Base-by-base conservation (phyloP, 2,113 vertebrate species). In the Siniperca chuatsi region DNA sequence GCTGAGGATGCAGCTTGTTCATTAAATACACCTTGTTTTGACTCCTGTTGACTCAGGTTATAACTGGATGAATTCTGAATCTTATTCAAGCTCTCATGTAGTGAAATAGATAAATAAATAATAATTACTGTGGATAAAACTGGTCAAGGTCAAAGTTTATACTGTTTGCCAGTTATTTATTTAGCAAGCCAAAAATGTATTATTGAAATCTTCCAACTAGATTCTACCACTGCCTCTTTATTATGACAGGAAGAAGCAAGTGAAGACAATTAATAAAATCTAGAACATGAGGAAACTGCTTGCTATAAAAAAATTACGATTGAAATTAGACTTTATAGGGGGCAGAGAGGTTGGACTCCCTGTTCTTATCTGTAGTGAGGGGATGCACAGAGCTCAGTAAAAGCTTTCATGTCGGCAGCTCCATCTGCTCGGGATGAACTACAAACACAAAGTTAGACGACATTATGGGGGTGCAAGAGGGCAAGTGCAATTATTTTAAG, bases 251-350 rank as follows among this genome's bases (percentile, higher is more conserved):
- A 65, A 33, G 64, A 58, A 10, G 54, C 37, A 5, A 48, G 23
- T 9, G 21, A 80, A 69, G n/a, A 66, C 21, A n/a, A 79, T 79
- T 65, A 75, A 81, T 82, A 67, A 62, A 81, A 69, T 62, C 37
- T 40, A 37, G 21, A 72, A 33, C 12, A 74, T 33, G 62, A 37
- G 37, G 52, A 40, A 81, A 60, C 48, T 54, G 60, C 33, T 6
- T 6, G 73, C 50, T 37, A 61, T 88, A 81, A 76, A 90, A 90
- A 79, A 64, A 50, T 42, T 37, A 75, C 1, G 64, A 71, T 21
- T 71, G 50, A 35, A 74, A 83, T 86, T 40, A 82, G 37, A 82
- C 29, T 89, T 89, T 71, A 87, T 68, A 8, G 79, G 69, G 68
- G 74, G 81, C 78, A 75, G 58, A 74, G 79, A 62, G 81, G 72